Base-by-base conservation (phyloP, 2,888 invertebrate species). In the Dysmachus trigonus region DNA sequence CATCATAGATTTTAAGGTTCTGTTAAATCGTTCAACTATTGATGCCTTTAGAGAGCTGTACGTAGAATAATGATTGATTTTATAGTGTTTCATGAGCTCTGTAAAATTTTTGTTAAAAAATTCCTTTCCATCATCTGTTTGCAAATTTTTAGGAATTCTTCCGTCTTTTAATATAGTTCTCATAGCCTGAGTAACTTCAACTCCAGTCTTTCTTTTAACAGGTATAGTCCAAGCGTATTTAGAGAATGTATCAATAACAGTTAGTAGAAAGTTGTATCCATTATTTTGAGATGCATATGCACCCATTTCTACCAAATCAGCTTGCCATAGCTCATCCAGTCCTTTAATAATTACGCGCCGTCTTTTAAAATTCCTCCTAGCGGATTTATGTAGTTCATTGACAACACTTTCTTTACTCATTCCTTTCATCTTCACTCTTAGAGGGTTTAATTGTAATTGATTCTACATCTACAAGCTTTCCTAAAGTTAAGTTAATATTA, bases 21-120 rank as follows among this genome's bases (percentile, higher is more conserved):
- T 82, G 86, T 89, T 89, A 72, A 89, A 89, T 84, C 89, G 86
- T 87, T 89, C 89, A 10, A 88, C 88, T 35, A 89, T 89, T 53
- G 88, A 81, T 13, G 89, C 88, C 87, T 89, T 90, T 38, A 85
- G 88, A 38, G 86, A 84, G 76, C 87, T 88, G 74, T 86, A 89
- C 22, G 71, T 33, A 88, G 88, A 86, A 47, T 86, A 87, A 31
- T 86, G 85, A 86, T 88, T 85, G 51, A 86, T 88, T 62, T 85
- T 86, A 88, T 86, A 88, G 87, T 87, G 86, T 85, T 88, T 85
- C 87, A 89, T 88, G 47, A 89, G 84, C 51, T 85, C 86, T 76
- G 87, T 30, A 87, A 89, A 89, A 30, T 87, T 30, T 71, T 5
- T 81, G 87, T 89, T 90, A 85, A 87, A 89, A 87, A 89, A 89